phyloP scores from a whole-genome alignment of 2,797 vertebrate genomes.

The Aldrovandia affinis region DNA sequence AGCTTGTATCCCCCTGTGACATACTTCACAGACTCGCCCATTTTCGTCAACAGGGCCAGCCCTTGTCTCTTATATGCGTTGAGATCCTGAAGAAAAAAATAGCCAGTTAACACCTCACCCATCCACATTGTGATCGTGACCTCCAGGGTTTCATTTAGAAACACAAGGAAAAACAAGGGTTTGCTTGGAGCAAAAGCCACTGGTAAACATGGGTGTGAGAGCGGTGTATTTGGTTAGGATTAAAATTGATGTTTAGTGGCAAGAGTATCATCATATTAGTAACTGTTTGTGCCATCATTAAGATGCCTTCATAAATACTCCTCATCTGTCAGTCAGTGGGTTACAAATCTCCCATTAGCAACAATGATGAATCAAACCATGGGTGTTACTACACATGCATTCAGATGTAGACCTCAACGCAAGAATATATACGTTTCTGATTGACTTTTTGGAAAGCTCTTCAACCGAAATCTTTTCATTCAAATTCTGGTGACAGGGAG shows the following conservation, averaged over 20 bases:
- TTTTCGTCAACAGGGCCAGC: conserved; percentile 87
- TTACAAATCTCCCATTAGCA: conserved; percentile 23
- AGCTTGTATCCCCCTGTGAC: conserved; percentile 94
- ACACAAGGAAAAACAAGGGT: not conserved
- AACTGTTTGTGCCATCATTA: not conserved
- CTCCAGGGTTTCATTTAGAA: not conserved
- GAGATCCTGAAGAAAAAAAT: conserved; percentile 79
- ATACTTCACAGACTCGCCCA: conserved; percentile 94
- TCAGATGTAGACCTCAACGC: not conserved
- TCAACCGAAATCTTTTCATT: not conserved
- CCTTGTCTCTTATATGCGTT: conserved; percentile 91
- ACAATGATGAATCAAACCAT: conserved; percentile 21
- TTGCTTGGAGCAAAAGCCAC: not conserved
- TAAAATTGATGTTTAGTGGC: not conserved
- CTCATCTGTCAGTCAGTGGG: conserved; percentile 2
- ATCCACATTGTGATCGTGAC: not conserved
- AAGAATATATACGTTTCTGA: too few relatives aligned
- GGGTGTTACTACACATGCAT: not conserved
- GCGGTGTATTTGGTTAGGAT: not conserved
- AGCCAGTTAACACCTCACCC: not conserved
- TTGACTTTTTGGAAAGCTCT: too few relatives aligned
- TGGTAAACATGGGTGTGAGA: not conserved
- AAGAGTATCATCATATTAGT: conserved; percentile 15
- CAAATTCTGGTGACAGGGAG: not conserved
- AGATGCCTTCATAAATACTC: conserved; percentile 26